Base-by-base conservation (phyloP, 2,797 vertebrate species). In the Danio kyathit region DNA sequence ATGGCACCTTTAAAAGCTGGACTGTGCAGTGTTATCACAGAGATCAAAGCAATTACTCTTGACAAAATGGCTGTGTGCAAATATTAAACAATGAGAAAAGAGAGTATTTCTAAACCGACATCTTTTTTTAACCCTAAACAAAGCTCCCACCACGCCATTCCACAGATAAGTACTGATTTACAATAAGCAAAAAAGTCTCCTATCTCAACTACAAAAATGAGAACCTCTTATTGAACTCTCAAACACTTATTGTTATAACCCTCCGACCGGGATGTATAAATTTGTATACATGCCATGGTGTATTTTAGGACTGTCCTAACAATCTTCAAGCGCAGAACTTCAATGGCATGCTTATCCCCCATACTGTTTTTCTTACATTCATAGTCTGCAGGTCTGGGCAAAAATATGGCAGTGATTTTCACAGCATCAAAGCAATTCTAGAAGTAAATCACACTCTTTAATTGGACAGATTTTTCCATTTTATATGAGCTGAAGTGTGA, bases 401-500 rank as follows among this genome's bases (percentile, higher is more conserved):
- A 52, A 75, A 64, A 63, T 72, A 61, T 79, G 65, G 48, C 38
- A 72, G 4, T 54, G 46, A 71, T 72, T 78, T 78, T 78, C 29
- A 41, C 16, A 21, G 56, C 66, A 79, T 79, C 67, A 79, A 79
- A 72, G 67, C 38, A 52, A n/a, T 71, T 63, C 14, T 71, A 46
- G 57, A 71, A 70, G 57, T 79, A 79, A 71, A 79, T 79, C 67
- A 71, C 67, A 44, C 10, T 2, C 38, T 63, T 54, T 63, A 79
- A 79, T 79, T 38, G 16, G 38, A 63, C 40, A 63, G n/a, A 72
- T 49, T 79, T 41, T 72, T 72, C 67, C 38, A 10, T 63, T 79
- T 79, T 72, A 79, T 54, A 52, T 54, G 66, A 70, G 67, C 57
- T 52, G 38, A 71, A 61, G 76, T 79, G 76, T 63, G 76, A 79